Evolutionary conservation across 2,888 invertebrate species (phyloP), one percentile per base, ranked within the genome.

Genomic region (Sussaba pulchella): DNA sequence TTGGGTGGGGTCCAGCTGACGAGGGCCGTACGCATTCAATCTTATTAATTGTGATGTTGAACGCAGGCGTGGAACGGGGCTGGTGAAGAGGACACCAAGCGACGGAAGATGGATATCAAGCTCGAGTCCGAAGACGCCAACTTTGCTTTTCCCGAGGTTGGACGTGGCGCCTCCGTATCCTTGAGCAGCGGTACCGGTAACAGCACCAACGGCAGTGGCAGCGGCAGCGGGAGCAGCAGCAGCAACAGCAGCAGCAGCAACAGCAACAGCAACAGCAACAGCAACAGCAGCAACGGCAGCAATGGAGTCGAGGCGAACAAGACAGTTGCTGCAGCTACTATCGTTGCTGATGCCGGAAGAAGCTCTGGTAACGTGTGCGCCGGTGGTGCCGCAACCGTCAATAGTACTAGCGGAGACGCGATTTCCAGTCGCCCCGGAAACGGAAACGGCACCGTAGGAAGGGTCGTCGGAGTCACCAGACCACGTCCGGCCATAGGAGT

Each of bases 81-180:
- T 67, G 92, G 91, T 71, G 94, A 94, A 89, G 89, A 93, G 82
- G 94, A 94, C 88, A 93, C 94, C 57, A 94, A 94, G 90, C 93
- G 94, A 87, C 94, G 93, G 88, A 94, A 95, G 90, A 92, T 94
- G 91, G 95, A 94, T 86, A 94, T 96, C 86, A 96, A 96, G 92
- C 91, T 95, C 87, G 96, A 96, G 92, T 94, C 95, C 88, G 96
- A 96, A 89, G 95, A 96, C 88, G 94, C 95, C 57, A 95, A 95
- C 90, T 96, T 95, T 92, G 93, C 94, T 84, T 96, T 95, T 92
- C 93, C 93, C 77, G 94, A 94, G 86, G 92, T 93, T 61, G 91
- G 91, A 76, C 91, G 91, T 78, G 88, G 88, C 17, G 84, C 86
- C 63, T 57, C 41, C 43, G 87, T 83, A 74, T 87, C 69, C 78